A percentile compares a stretch with the other conserved stretches of the same genome.
These are phyloP conservation scores for Crioceris asparagi DNA, from an alignment of 2,888 invertebrate genomes.

Conservation along the genomic window DNA sequence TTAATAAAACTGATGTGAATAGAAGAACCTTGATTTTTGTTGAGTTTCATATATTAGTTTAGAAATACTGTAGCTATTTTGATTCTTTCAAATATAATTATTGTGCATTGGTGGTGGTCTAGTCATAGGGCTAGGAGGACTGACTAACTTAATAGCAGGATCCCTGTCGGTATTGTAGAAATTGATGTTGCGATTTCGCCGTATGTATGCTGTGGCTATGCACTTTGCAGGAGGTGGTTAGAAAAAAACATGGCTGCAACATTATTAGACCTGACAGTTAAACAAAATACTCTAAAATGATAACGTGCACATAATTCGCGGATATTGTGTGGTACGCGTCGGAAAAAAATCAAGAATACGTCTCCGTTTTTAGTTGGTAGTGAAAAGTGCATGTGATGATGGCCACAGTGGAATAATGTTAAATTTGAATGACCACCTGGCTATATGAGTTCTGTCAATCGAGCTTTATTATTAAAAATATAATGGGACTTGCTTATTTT, in stretches of 20 bases:
- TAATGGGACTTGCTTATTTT: slow-evolving; percentile 29
- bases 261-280: slow-evolving; percentile 16
- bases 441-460: slow-evolving; percentile 28
- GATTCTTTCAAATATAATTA: too few relatives aligned
- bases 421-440: slow-evolving; percentile 35
- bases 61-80: too few relatives aligned
- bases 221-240: slow-evolving; percentile 22
- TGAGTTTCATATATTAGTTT: too few relatives aligned
- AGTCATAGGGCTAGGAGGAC: too few relatives aligned
- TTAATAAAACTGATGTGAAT: too few relatives aligned
- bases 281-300: slow-evolving; percentile 16
- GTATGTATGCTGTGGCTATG: too few relatives aligned
- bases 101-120: too few relatives aligned
- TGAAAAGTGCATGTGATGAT: not conserved
- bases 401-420: slow-evolving; percentile 15
- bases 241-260: slow-evolving; percentile 23
- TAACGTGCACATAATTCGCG: slow-evolving; percentile 18
- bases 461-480: slow-evolving; percentile 29
- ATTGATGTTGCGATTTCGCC: slow-evolving; percentile 7
- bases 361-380: slow-evolving; percentile 1
- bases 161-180: slow-evolving; percentile 10
- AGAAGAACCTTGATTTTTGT: too few relatives aligned
- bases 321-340: slow-evolving; percentile 15
- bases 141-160: not conserved
- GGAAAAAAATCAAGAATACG: slow-evolving; percentile 12